Percentiles rank a stretch among this genome's conserved stretches.
These are phyloP conservation scores for Tipula vernalis DNA, from an alignment of 2,888 invertebrate genomes.

Conservation along the genomic window DNA sequence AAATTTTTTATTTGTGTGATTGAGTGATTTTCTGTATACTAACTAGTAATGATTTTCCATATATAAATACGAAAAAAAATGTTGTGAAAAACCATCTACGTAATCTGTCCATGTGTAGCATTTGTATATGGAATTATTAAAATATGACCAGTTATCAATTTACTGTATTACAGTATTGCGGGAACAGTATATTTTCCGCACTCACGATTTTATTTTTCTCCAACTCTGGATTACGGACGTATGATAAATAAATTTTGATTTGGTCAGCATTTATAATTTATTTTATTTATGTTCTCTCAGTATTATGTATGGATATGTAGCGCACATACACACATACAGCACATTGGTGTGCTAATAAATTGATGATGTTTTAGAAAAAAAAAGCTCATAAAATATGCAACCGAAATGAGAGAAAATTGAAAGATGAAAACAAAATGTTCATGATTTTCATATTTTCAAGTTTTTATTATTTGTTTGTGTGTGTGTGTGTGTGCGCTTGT, in stretches of 20 bases:
- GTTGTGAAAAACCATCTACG: background rate
- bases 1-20: background rate
- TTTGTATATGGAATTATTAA: background rate
- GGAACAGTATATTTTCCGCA: background rate
- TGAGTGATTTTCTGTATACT: background rate
- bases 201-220: background rate
- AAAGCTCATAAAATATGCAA: background rate
- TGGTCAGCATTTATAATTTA: background rate
- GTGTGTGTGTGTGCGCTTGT: background rate
- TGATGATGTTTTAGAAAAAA: background rate
- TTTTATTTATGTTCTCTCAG: background rate
- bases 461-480: background rate
- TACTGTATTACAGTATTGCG: background rate
- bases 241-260: background rate
- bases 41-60: background rate
- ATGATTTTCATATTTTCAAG: background rate
- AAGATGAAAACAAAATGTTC: background rate
- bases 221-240: background rate
- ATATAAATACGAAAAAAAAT: background rate
- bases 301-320: background rate
- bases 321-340: too few species aligned
- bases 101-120: background rate
- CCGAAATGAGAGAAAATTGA: background rate
- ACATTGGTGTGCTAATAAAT: background rate
- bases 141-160: background rate